Evolutionary conservation across 1,140 invertebrate genomes (phyloP).

Genomic region (Leucophenga varia): DNA sequence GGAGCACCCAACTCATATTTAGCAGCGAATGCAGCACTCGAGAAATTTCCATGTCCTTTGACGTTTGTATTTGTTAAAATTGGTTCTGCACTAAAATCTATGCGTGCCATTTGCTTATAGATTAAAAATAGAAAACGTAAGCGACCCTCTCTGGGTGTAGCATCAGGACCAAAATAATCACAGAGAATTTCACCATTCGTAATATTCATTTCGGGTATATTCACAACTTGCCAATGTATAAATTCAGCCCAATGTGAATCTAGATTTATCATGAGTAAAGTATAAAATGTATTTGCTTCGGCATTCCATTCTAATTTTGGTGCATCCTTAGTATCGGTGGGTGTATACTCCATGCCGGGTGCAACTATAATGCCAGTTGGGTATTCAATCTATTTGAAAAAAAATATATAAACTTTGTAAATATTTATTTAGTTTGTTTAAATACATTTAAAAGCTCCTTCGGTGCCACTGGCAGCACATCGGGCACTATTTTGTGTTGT

Average conservation of each 20-base stretch:
- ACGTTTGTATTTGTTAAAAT: too few relatives aligned
- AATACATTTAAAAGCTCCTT: constrained; percentile 11
- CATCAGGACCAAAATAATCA: constrained; percentile 81
- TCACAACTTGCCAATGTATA: constrained; percentile 87
- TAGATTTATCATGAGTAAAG: constrained; percentile 78
- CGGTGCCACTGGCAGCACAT: constrained; percentile 5
- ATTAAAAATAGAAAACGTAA: constrained; percentile 86
- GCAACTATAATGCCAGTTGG: constrained; percentile 61
- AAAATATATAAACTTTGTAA: neutral
- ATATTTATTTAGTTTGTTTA: too few relatives aligned
- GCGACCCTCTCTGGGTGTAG: constrained; percentile 74
- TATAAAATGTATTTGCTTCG: constrained; percentile 65
- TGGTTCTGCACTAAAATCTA: too few relatives aligned
- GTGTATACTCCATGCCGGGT: constrained; percentile 71
- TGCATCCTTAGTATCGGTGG: constrained; percentile 67
- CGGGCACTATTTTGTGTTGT: constrained; percentile 10
- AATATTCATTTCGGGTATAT: constrained; percentile 78
- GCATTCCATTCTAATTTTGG: constrained; percentile 65
- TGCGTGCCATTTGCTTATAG: constrained; percentile 80
- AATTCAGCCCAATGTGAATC: constrained; percentile 76
- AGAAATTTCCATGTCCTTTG: too few relatives aligned
- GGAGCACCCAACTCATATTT: too few relatives aligned
- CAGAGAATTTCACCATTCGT: constrained; percentile 71
- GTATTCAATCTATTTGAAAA: constrained; percentile 52
- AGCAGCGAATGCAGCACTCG: too few relatives aligned